Evolutionary conservation across 2,797 vertebrate species (phyloP), one percentile per base, ranked within the genome.

Genomic region (Microchirus variegatus): DNA sequence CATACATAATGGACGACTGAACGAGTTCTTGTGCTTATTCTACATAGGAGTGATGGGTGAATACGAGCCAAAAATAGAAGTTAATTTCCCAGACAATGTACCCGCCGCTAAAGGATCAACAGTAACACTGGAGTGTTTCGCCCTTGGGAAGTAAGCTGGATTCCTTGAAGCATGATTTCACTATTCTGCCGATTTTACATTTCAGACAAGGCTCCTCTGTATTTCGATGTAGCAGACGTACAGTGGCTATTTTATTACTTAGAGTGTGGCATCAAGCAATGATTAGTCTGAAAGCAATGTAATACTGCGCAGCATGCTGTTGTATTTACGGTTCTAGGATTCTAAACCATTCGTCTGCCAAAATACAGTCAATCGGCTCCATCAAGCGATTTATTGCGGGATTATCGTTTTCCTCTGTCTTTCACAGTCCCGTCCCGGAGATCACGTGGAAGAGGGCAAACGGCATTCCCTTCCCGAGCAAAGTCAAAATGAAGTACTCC

Each of bases 1-100:
- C 83, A 85, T 91, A 80, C 90, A 91, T 89, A 89, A 88, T 85
- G 74, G 72, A 90, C 66, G 53, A 66, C 67, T 87, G 73, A 81
- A 71, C 62, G 53, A 59, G 40, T 86, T 79, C 71, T 76, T 80
- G 72, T 80, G 78, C 73, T 81, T 85, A 61, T 71, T 83, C 75
- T 77, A 57, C 56, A 1, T 59, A 99, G 97, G 96, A 82, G 92
- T 94, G 73, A 99, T 99, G 97, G 96, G 96, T 38, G 96, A 99
- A 91, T 99, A 99, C 10, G 97, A 99, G 88, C 97, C 96, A n/a
- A 98, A 98, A 94, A 98, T 99, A 92, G 97, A 99, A 95, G 95
- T 99, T 88, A 92, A 97, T 92, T 98, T 98, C 87, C 94, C 96
- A 63, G 97, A 98, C 88, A 95, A 92, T 2, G 93, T 98, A 59